Conservation (phyloP, 1,140 invertebrate genomes). For the Venustaconcha ellipsiformis region DNA sequence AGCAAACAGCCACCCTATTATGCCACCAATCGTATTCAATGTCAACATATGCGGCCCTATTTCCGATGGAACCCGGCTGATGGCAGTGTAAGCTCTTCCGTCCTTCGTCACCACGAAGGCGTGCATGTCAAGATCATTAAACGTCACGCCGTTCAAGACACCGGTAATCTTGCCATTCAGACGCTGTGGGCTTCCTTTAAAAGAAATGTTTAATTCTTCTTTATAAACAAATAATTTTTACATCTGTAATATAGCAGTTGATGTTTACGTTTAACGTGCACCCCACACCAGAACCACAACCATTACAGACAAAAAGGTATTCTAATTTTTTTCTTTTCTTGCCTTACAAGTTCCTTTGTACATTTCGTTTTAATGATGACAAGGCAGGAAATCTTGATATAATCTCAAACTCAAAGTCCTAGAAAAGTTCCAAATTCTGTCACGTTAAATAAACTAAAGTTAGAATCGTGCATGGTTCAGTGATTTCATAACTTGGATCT, state of each 20-base stretch:
- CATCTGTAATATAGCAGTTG: neutral
- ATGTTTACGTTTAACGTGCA: neutral
- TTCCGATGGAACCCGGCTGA: conserved; percentile 80
- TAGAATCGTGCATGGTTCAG: no score
- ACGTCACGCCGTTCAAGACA: conserved; percentile 79
- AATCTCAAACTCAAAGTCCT: no score
- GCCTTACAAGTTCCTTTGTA: no score
- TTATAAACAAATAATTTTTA: neutral
- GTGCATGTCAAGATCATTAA: conserved; percentile 87
- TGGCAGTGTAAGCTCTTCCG: conserved; percentile 89
- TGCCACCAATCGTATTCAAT: conserved; percentile 81
- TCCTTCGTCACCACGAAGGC: conserved; percentile 91
- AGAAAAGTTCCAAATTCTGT: no score
- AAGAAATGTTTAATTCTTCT: neutral
- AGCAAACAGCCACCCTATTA: conserved; percentile 94
- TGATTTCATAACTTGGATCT: no score
- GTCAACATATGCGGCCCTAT: conserved; percentile 85
- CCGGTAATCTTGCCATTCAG: conserved; percentile 88
- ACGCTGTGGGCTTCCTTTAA: conserved; percentile 80
- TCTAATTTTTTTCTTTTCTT: neutral
- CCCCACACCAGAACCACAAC: neutral
- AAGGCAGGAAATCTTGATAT: no score
- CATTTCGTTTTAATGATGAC: no score
- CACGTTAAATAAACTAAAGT: no score
- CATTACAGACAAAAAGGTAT: neutral